Percentiles rank a stretch among this genome's conserved stretches.
Conservation (phyloP, 2,797 vertebrate genomes). For the Intellagama lesueurii region DNA sequence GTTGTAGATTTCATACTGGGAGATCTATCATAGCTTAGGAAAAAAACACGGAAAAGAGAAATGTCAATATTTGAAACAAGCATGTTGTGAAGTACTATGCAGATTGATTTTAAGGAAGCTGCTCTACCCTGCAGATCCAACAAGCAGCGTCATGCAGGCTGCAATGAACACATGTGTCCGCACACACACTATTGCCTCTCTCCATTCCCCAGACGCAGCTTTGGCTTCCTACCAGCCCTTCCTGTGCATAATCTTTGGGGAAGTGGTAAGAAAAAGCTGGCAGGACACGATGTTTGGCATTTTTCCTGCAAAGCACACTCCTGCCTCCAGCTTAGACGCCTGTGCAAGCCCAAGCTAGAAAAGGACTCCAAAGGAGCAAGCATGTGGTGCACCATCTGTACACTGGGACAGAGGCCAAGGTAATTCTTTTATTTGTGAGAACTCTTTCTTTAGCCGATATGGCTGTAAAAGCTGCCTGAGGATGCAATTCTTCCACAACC, state of each 20-base stretch:
- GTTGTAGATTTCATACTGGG: not conserved
- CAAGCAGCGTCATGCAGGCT: no score
- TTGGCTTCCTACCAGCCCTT: conserved; percentile 24
- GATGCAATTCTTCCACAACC: not conserved
- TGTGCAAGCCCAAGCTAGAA: conserved; percentile 43
- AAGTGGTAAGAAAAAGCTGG: conserved; percentile 31
- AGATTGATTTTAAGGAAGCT: not conserved
- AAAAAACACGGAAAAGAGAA: not conserved
- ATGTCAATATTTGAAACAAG: not conserved
- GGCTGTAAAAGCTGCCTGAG: conserved; percentile 8
- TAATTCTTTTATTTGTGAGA: conserved; percentile 28
- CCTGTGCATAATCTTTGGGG: conserved; percentile 25
- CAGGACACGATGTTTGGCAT: conserved; percentile 51
- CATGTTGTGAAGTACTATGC: not conserved
- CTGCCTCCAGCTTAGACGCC: conserved; percentile 47
- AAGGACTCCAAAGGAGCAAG: conserved; percentile 52
- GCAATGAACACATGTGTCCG: not conserved
- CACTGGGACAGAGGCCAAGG: conserved; percentile 54
- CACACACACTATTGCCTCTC: not conserved
- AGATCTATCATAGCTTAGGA: not conserved
- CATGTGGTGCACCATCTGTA: conserved; percentile 56
- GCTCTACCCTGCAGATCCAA: not conserved
- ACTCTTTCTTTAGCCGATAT: conserved; percentile 51
- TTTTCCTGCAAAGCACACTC: conserved; percentile 40
- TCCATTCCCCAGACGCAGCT: not conserved